These are phyloP conservation scores for Asbolus verrucosus DNA, from an alignment of 1,140 invertebrate genomes.

Conservation along the genomic window DNA sequence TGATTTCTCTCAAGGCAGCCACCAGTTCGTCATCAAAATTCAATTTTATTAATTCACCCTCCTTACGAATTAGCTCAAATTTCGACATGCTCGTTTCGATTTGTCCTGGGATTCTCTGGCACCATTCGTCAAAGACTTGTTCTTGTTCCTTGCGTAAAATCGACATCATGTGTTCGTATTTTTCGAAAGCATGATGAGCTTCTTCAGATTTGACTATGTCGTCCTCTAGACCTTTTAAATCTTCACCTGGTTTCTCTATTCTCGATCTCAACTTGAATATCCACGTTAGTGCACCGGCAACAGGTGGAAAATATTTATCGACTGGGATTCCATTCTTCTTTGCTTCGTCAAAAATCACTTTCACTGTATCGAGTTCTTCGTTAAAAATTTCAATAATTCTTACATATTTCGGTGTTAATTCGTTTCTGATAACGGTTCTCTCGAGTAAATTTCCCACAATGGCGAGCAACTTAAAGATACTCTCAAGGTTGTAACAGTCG, in stretches of 20 bases:
- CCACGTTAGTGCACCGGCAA: slow-evolving; percentile 79
- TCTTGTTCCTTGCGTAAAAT: slow-evolving; percentile 61
- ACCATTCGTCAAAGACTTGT: slow-evolving; percentile 64
- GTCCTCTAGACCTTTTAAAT: slow-evolving; percentile 69
- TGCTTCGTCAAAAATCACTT: slow-evolving; percentile 70
- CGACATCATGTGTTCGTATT: slow-evolving; percentile 63
- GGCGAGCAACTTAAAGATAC: slow-evolving; percentile 75
- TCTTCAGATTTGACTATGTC: slow-evolving; percentile 63
- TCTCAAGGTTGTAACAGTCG: slow-evolving; percentile 80
- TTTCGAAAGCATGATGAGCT: slow-evolving; percentile 59
- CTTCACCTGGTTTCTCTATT: slow-evolving; percentile 72
- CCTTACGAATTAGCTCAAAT: slow-evolving; percentile 60
- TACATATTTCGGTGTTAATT: slow-evolving; percentile 73
- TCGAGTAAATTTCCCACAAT: slow-evolving; percentile 79
- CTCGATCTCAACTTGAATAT: slow-evolving; percentile 75
- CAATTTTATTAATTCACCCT: slow-evolving; percentile 57
- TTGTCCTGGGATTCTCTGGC: slow-evolving; percentile 59
- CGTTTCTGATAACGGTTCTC: slow-evolving; percentile 77
- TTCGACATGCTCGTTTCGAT: slow-evolving; percentile 63
- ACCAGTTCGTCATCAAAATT: slow-evolving; percentile 68
- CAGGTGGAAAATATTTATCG: slow-evolving; percentile 78
- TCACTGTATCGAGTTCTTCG: slow-evolving; percentile 73
- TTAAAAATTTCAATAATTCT: slow-evolving; percentile 72
- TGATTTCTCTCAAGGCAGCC: slow-evolving; percentile 72
- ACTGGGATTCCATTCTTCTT: slow-evolving; percentile 68